Conservation (phyloP, 2,797 vertebrate genomes). For the Micropoecilia bifurca region DNA sequence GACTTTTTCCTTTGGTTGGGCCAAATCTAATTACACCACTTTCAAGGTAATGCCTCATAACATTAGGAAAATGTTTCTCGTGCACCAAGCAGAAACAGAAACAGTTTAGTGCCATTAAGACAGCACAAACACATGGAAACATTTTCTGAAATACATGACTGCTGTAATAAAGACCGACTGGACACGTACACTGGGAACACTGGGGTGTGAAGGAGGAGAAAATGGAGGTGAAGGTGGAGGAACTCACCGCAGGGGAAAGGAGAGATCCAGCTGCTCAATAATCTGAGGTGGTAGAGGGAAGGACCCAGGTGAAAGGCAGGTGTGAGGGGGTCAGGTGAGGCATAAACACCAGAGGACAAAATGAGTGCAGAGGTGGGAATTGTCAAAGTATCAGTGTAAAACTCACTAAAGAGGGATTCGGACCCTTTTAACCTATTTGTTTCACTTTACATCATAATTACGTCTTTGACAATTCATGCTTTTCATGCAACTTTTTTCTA, state of each 20-base stretch:
- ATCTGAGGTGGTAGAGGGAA: slow-evolving; percentile 78
- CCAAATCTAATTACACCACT: slow-evolving; percentile 11
- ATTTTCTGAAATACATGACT: slow-evolving; percentile 13
- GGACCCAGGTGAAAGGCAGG: slow-evolving; percentile 61
- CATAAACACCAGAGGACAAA: slow-evolving; percentile 43
- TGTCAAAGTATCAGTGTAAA: slow-evolving; percentile 7
- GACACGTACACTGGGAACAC: not conserved
- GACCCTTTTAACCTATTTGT: not conserved
- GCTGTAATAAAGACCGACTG: not conserved
- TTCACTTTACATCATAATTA: not conserved
- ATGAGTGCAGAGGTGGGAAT: slow-evolving; percentile 42
- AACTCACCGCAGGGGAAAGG: slow-evolving; percentile 87
- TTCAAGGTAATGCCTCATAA: slow-evolving; percentile 16
- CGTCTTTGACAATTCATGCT: not conserved
- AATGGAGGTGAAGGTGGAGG: slow-evolving; percentile 44
- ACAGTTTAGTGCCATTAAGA: slow-evolving; percentile 9
- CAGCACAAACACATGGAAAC: slow-evolving; percentile 23
- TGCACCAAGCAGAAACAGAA: not conserved
- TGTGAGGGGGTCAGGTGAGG: slow-evolving; percentile 52
- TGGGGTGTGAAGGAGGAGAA: slow-evolving; percentile 14
- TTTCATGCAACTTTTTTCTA: not conserved
- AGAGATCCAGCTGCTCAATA: slow-evolving; percentile 89
- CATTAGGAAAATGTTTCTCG: not conserved
- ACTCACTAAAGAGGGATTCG: slow-evolving; percentile 4
- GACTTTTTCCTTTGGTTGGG: not conserved